Evolutionary conservation across 2,888 invertebrate genomes (phyloP).

Genomic region (Cancer borealis): DNA sequence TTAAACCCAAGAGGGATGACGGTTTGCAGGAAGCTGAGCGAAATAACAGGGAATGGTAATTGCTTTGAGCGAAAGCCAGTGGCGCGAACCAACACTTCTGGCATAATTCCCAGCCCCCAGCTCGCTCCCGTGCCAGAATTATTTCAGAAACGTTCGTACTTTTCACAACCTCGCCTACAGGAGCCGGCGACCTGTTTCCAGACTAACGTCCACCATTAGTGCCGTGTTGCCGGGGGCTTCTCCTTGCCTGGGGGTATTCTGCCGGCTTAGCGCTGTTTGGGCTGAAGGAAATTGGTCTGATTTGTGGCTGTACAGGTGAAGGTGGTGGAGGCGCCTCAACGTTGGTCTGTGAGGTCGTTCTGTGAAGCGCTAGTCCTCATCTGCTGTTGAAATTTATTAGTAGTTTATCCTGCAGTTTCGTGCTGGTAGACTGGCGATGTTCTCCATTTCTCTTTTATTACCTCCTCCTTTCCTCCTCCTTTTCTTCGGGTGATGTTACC

Average conservation of each 20-base stretch:
- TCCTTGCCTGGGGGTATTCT: neutral
- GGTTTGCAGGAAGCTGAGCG: neutral
- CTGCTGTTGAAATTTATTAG: slow-evolving; percentile 10
- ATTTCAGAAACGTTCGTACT: slow-evolving; percentile 41
- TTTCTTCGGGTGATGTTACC: too few relatives aligned
- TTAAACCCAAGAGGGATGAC: neutral
- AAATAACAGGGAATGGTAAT: neutral
- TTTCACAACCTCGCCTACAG: neutral
- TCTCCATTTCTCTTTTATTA: neutral
- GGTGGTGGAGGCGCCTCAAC: neutral
- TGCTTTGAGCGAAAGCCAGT: slow-evolving; percentile 18
- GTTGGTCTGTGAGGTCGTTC: neutral
- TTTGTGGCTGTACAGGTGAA: neutral
- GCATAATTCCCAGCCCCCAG: slow-evolving; percentile 20
- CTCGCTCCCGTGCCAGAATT: neutral
- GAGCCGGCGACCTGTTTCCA: neutral
- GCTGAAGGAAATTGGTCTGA: neutral
- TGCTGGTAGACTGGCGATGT: neutral
- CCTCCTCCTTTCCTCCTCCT: neutral
- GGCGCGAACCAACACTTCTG: neutral
- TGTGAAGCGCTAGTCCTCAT: neutral
- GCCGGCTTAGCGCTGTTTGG: neutral
- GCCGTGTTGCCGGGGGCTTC: neutral
- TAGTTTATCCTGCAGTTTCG: neutral
- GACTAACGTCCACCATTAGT: neutral